A percentile compares a stretch with the other conserved stretches of the same genome.
Evolutionary conservation across 2,797 vertebrate species (phyloP).

Genomic region (Aphelocoma californica): DNA sequence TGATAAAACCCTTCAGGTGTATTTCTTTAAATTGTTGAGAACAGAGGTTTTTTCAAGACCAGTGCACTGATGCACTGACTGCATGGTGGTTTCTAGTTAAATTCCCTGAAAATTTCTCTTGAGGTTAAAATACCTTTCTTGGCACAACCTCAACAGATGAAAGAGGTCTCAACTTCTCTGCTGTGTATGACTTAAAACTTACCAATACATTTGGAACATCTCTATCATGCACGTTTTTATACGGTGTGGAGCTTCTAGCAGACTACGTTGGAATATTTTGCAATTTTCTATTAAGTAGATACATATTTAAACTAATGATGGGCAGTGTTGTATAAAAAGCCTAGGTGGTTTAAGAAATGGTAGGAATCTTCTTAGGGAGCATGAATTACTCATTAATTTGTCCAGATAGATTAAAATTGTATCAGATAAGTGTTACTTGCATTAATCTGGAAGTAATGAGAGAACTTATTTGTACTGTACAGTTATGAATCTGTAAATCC

Average conservation of each 20-base stretch:
- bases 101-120: background rate
- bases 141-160: background rate
- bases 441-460: conserved; percentile 13
- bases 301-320: background rate
- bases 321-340: background rate
- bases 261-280: background rate
- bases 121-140: background rate
- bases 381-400: background rate
- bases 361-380: background rate
- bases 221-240: background rate
- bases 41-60: background rate
- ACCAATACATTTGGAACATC: background rate
- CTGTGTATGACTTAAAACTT: background rate
- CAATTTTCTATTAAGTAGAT: background rate
- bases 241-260: background rate
- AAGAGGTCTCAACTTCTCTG: background rate
- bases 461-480: background rate
- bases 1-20: background rate
- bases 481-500: conserved; percentile 54
- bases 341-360: background rate
- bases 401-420: background rate
- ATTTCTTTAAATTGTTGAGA: background rate
- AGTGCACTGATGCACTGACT: background rate
- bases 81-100: background rate
- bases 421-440: background rate